phyloP scores from a whole-genome alignment of 2,797 vertebrate genomes.

The Parauchenoglanis ngamensis region DNA sequence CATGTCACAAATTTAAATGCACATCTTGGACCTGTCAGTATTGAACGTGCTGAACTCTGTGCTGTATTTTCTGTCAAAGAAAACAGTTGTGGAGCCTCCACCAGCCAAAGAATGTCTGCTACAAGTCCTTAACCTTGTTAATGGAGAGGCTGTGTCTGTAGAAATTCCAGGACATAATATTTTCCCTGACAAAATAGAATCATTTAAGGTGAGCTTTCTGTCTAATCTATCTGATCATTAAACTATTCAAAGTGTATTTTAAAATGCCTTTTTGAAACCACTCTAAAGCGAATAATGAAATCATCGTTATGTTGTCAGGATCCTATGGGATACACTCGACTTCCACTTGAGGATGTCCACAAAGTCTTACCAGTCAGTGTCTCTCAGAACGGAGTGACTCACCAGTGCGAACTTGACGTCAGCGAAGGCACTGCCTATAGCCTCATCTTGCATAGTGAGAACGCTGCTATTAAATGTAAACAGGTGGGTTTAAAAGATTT shows the following conservation, averaged over 20 bases:
- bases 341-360: constrained; percentile 68
- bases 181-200: constrained; percentile 68
- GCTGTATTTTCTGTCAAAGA: constrained; percentile 68
- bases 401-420: constrained; percentile 63
- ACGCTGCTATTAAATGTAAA: constrained; percentile 60
- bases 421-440: constrained; percentile 77
- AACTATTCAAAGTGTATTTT: neutral
- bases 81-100: constrained; percentile 75
- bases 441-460: constrained; percentile 72
- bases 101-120: constrained; percentile 77
- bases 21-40: neutral
- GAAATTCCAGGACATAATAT: constrained; percentile 59
- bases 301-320: constrained; percentile 72
- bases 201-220: constrained; percentile 75
- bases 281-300: neutral
- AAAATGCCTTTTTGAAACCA: neutral
- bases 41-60: neutral
- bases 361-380: constrained; percentile 63
- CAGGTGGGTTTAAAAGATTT: constrained; percentile 75
- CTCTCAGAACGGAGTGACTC: constrained; percentile 48
- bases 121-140: constrained; percentile 85
- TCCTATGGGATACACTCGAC: constrained; percentile 74
- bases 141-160: constrained; percentile 68
- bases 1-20: neutral
- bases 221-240: neutral